Evolutionary conservation across 2,797 vertebrate genomes (phyloP), one percentile per base, ranked within the genome.

Genomic region (Hipposideros larvatus): DNA sequence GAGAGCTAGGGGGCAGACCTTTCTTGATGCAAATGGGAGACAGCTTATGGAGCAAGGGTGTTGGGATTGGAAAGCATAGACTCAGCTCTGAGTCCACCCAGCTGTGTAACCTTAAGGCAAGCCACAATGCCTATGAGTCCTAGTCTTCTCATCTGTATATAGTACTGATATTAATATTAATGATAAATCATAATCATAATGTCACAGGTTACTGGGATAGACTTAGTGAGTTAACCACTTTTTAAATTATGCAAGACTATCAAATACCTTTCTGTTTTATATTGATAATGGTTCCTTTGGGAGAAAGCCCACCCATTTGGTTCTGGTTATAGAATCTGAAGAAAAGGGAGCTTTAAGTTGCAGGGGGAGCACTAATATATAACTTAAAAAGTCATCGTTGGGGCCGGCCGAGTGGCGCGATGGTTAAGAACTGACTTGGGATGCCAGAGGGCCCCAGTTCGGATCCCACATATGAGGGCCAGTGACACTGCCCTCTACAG

Each of bases 361-460:
- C 2, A 8, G 24, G 4, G 24, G 28, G 53, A 57, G 80, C 1
- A 8, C 8, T 16, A 5, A 15, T 0, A 0, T 1, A 10, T 31
- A 31, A 34, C n/a, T 83, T 41, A 41, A 18, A 70, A 37, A 37
- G 37, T 37, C 37, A 37, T 37, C 37, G 37, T 37, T 37, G 37
- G 37, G 37, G 37, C 37, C 37, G 37, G 37, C 37, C 37, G 37
- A 37, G 37, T 37, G 37, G 37, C 37, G 37, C 37, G 37, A 37
- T 37, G 37, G 37, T 37, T 37, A 37, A 37, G 37, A 37, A 37
- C 37, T 37, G 37, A 37, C 37, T 37, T 37, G 37, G 37, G 37
- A 37, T 37, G 37, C 37, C 37, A 37, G 37, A 37, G 37, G 37
- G 37, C 37, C 37, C 37, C 37, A 37, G 37, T 37, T 37, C 37